A percentile compares a stretch with the other conserved stretches of the same genome.
Evolutionary conservation across 1,140 invertebrate species (phyloP).

Genomic region (Augochlora pura): DNA sequence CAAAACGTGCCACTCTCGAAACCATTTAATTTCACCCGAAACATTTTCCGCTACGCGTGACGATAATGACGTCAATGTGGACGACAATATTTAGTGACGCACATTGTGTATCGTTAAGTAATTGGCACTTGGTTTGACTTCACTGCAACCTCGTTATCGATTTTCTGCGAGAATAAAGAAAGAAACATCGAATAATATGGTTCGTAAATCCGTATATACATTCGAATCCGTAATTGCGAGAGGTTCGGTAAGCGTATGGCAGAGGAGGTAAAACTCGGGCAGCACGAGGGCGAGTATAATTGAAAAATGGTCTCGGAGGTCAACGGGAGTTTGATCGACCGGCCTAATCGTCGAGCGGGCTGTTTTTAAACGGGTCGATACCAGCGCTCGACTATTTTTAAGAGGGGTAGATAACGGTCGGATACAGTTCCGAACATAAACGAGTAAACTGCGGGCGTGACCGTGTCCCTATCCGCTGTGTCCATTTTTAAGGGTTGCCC

Average conservation of each 20-base stretch:
- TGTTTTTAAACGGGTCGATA: conserved; percentile 2
- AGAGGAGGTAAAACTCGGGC: background rate
- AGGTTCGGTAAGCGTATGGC: no score
- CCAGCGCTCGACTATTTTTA: background rate
- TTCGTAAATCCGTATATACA: no score
- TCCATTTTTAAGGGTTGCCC: conserved; percentile 12
- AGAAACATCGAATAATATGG: background rate
- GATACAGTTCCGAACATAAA: background rate
- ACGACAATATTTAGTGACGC: no score
- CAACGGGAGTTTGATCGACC: background rate
- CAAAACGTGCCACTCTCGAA: no score
- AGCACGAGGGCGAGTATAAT: background rate
- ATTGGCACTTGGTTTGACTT: no score
- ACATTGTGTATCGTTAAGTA: no score
- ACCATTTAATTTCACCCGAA: no score
- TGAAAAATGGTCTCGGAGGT: background rate
- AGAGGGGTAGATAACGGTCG: background rate
- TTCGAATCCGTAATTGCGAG: no score
- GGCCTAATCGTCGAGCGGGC: background rate
- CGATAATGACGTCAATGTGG: no score
- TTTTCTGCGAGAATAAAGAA: no score
- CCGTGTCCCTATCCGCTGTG: background rate
- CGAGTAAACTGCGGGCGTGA: conserved; percentile 9
- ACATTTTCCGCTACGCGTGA: no score
- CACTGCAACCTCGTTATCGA: no score